A percentile compares a stretch with the other conserved stretches of the same genome.
Conservation (phyloP, 2,113 vertebrate species). For the Anser cygnoides region DNA sequence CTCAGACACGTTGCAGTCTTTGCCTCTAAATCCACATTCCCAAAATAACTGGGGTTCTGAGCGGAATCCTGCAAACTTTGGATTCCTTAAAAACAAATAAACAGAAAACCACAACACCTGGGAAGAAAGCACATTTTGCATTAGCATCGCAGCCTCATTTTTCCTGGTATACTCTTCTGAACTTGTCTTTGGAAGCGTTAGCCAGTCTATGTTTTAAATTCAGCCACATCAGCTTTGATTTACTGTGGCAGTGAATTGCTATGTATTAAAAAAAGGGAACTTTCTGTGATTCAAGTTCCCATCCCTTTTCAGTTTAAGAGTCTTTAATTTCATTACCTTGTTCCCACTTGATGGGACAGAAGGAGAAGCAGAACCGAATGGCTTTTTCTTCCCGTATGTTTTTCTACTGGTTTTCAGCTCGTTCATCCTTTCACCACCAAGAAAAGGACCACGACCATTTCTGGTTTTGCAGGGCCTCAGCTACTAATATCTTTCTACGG, state of each 20-base stretch:
- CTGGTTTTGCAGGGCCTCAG: background rate
- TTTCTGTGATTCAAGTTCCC: background rate
- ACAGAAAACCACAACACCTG: background rate
- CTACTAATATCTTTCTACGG: background rate
- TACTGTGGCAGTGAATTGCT: background rate
- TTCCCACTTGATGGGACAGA: background rate
- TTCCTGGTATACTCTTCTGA: background rate
- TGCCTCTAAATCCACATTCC: background rate
- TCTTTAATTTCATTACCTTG: background rate
- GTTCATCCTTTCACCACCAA: background rate
- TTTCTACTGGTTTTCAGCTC: background rate
- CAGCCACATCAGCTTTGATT: constrained; percentile 6
- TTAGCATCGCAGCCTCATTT: background rate
- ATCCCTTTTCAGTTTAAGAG: background rate
- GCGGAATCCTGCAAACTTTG: background rate
- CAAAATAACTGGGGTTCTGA: background rate
- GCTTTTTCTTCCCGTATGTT: background rate
- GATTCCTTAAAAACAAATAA: background rate
- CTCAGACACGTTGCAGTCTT: background rate
- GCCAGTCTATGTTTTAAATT: background rate
- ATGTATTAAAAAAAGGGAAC: background rate
- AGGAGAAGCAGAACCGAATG: background rate
- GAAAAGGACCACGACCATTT: background rate
- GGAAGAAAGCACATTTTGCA: background rate
- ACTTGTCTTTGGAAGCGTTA: background rate